phyloP scores from a whole-genome alignment of 2,888 invertebrate genomes.

The Punctoribates punctum region DNA sequence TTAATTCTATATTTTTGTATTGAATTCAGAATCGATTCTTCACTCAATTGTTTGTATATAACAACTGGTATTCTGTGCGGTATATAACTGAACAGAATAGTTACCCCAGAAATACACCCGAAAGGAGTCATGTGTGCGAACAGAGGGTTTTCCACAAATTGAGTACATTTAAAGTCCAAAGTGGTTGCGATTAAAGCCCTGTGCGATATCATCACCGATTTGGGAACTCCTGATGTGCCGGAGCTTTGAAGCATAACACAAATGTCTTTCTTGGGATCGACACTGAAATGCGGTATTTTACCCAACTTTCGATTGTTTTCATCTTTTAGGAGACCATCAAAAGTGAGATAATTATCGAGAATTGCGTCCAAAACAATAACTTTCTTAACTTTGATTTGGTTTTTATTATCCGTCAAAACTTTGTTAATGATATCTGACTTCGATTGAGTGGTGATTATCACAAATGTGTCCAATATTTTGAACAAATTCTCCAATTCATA shows the following conservation, averaged over 20 bases:
- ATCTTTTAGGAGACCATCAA: not conserved
- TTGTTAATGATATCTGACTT: not conserved
- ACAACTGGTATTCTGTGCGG: not conserved
- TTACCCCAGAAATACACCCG: not conserved
- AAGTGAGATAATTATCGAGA: not conserved
- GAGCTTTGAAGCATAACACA: not conserved
- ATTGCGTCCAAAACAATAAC: not conserved
- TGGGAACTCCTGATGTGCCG: slow-evolving; percentile 35
- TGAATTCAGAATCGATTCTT: not conserved
- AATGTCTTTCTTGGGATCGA: not conserved
- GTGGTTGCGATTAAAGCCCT: not conserved
- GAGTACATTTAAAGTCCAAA: not conserved
- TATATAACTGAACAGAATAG: not conserved
- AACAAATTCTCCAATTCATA: not conserved
- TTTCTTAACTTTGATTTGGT: not conserved
- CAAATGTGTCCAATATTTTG: not conserved
- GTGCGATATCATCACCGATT: not conserved
- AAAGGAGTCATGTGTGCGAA: not conserved
- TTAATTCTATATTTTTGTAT: slow-evolving; percentile 18
- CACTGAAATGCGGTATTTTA: not conserved
- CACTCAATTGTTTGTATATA: not conserved
- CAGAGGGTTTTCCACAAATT: not conserved
- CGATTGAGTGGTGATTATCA: not conserved
- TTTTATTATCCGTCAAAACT: not conserved
- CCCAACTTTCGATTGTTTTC: not conserved